Percentiles rank a stretch among this genome's conserved stretches.
Conservation (phyloP, 2,797 vertebrate species). For the Eleutherodactylus coqui region DNA sequence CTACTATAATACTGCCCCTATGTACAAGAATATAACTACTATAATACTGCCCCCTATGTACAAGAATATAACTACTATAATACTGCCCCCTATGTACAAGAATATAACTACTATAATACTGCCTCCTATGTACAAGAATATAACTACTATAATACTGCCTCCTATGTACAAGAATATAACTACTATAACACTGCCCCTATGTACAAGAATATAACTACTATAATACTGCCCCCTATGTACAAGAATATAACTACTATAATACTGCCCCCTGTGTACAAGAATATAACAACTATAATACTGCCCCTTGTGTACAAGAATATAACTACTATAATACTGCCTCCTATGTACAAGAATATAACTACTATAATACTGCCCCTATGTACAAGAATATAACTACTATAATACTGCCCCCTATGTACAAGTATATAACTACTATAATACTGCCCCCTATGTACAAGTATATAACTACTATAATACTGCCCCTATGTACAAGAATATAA, state of each 20-base stretch:
- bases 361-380: too few relatives aligned
- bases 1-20: constrained; percentile 14
- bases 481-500: too few relatives aligned
- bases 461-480: too few relatives aligned
- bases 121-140: constrained; percentile 7
- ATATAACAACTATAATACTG: constrained; percentile 3
- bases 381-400: too few relatives aligned
- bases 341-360: not conserved
- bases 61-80: constrained; percentile 19
- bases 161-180: too few relatives aligned
- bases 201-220: too few relatives aligned
- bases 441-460: too few relatives aligned
- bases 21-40: constrained; percentile 19
- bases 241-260: too few relatives aligned
- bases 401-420: too few relatives aligned
- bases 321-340: not conserved
- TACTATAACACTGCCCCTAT: too few relatives aligned
- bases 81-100: constrained; percentile 1
- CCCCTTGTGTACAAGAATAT: not conserved
- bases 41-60: constrained; percentile 18
- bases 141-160: constrained; percentile 5
- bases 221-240: too few relatives aligned
- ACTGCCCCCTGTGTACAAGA: not conserved
- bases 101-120: constrained; percentile 19
- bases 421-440: too few relatives aligned